Conservation (phyloP, 1,140 invertebrate genomes). For the Araneus ventricosus region DNA sequence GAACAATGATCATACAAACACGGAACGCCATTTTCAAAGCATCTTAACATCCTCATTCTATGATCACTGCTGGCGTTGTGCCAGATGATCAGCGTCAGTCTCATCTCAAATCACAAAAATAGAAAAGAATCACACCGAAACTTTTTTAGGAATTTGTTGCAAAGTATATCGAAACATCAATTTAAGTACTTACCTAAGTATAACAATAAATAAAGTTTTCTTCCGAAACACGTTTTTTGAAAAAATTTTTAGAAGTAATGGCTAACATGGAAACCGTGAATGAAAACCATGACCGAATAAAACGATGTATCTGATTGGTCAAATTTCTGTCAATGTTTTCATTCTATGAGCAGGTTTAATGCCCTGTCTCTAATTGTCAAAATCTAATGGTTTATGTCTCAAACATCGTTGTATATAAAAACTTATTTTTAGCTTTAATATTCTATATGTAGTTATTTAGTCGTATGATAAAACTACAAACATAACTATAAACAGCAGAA, state of each 20-base stretch:
- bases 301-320: slow-evolving; percentile 73
- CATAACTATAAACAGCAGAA: too few species aligned
- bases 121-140: slow-evolving; percentile 11
- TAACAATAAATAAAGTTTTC: slow-evolving; percentile 60
- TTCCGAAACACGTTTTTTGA: slow-evolving; percentile 72
- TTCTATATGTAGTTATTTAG: too few species aligned
- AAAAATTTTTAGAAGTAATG: slow-evolving; percentile 66
- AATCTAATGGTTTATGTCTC: slow-evolving; percentile 32
- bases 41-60: slow-evolving; percentile 74
- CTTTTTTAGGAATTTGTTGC: background rate
- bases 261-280: slow-evolving; percentile 74
- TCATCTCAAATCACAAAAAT: slow-evolving; percentile 66
- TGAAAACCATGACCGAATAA: slow-evolving; percentile 75
- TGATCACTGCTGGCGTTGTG: slow-evolving; percentile 70
- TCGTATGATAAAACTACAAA: too few species aligned
- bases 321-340: slow-evolving; percentile 74
- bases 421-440: too few species aligned
- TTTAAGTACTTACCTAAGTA: slow-evolving; percentile 54
- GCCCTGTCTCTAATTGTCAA: slow-evolving; percentile 62
- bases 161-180: background rate
- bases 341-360: slow-evolving; percentile 70
- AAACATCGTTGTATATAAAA: too few species aligned
- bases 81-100: slow-evolving; percentile 74
- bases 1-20: slow-evolving; percentile 74
- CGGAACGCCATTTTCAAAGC: slow-evolving; percentile 73